Percentiles rank a stretch among this genome's conserved stretches.
Evolutionary conservation across 2,113 vertebrate species (phyloP).

Genomic region (Panthera uncia): DNA sequence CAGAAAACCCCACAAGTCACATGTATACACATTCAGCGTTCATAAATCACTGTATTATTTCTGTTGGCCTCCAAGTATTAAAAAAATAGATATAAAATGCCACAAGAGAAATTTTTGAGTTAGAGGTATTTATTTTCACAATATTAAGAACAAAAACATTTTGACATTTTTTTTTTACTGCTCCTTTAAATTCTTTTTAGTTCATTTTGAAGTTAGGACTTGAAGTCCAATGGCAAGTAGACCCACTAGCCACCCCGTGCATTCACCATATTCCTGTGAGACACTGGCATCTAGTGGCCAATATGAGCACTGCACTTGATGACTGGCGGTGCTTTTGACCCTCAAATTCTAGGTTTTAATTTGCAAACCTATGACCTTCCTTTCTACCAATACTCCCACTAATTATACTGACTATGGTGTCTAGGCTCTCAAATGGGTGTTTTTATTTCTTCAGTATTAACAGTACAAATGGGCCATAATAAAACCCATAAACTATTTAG

Average conservation of each 20-base stretch:
- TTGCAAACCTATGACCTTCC: not conserved
- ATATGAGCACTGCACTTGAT: rapidly evolving
- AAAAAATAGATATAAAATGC: not conserved
- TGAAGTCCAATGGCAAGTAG: not conserved
- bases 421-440: not conserved
- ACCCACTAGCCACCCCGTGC: rapidly evolving
- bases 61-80: not conserved
- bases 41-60: not conserved
- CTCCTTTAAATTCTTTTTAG: not conserved
- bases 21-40: rapidly evolving
- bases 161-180: not conserved
- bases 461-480: not conserved
- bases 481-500: not conserved
- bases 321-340: not conserved
- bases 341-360: not conserved
- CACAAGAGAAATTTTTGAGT: conserved; percentile 21
- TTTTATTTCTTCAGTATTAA: not conserved
- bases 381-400: not conserved
- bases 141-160: conserved; percentile 1
- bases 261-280: conserved; percentile 43
- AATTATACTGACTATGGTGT: not conserved
- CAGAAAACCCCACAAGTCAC: not conserved
- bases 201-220: not conserved
- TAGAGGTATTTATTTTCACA: not conserved
- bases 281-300: conserved; percentile 80